Percentiles rank a stretch among this genome's conserved stretches.
phyloP scores from a whole-genome alignment of 2,888 invertebrate species.

The Oxystoma pomonae region DNA sequence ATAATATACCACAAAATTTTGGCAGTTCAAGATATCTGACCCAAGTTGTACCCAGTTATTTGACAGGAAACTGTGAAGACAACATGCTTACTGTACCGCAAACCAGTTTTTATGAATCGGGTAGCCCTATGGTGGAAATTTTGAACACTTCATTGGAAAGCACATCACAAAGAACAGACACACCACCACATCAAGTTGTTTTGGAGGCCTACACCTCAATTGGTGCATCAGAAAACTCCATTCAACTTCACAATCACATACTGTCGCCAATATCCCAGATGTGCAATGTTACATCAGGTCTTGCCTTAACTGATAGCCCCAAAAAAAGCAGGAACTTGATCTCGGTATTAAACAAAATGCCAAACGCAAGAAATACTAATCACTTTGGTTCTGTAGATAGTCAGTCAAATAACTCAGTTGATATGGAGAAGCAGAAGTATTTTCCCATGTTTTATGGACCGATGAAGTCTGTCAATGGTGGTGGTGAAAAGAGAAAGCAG shows the following conservation, averaged over 20 bases:
- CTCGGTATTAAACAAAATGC: constrained; percentile 32
- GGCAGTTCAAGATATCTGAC: background rate
- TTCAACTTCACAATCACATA: constrained; percentile 27
- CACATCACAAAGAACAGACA: background rate
- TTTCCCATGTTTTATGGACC: constrained; percentile 48
- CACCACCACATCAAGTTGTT: constrained; percentile 23
- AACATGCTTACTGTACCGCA: background rate
- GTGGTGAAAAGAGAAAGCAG: constrained; percentile 22
- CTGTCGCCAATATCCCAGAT: constrained; percentile 53
- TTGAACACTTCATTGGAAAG: background rate
- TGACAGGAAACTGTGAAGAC: background rate
- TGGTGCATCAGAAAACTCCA: constrained; percentile 34
- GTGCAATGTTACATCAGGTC: constrained; percentile 50
- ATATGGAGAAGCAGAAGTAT: constrained; percentile 35
- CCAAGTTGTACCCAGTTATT: background rate
- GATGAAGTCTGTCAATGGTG: constrained; percentile 11
- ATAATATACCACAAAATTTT: background rate
- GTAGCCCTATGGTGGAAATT: background rate
- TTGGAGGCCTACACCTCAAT: constrained; percentile 33
- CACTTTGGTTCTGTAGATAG: background rate
- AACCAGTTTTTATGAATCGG: background rate
- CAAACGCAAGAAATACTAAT: constrained; percentile 8
- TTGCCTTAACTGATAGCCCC: constrained; percentile 48
- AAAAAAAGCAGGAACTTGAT: constrained; percentile 41
- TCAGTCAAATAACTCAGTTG: background rate